phyloP scores from a whole-genome alignment of 2,888 invertebrate genomes.

The Acholoe squamosa region DNA sequence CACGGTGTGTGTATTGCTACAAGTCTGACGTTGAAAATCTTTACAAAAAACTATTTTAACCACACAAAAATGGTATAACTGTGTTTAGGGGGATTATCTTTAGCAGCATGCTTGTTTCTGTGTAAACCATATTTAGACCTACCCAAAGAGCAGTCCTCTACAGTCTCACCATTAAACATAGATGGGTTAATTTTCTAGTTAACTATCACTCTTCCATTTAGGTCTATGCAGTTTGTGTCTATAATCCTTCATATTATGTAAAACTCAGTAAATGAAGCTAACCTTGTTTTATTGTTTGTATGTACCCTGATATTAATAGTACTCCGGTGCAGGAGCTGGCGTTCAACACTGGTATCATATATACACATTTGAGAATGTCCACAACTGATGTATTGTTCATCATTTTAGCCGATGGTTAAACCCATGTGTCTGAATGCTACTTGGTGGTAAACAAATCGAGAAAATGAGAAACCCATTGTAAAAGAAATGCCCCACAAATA shows the following conservation, averaged over 20 bases:
- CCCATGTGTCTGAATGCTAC: conserved; percentile 51
- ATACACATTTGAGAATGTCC: too few relatives aligned
- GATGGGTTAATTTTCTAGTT: too few relatives aligned
- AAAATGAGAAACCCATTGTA: neutral
- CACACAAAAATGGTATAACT: too few relatives aligned
- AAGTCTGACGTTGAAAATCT: too few relatives aligned
- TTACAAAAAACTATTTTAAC: too few relatives aligned
- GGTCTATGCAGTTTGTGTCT: neutral
- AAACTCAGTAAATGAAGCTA: conserved; percentile 39
- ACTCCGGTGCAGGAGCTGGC: neutral
- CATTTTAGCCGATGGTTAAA: conserved; percentile 27
- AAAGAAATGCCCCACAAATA: neutral
- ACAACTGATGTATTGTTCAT: conserved; percentile 39
- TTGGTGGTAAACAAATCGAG: conserved; percentile 39
- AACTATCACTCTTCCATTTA: too few relatives aligned
- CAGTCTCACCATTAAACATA: too few relatives aligned
- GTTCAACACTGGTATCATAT: neutral
- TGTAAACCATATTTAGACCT: too few relatives aligned
- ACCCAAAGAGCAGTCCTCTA: too few relatives aligned
- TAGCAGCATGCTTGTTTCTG: too few relatives aligned
- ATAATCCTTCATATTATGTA: neutral
- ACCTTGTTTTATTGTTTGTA: conserved; percentile 55
- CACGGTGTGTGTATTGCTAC: too few relatives aligned
- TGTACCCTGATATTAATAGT: neutral
- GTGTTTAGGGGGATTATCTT: too few relatives aligned